phyloP scores from a whole-genome alignment of 2,797 vertebrate species.

The Corythornis leucogaster region DNA sequence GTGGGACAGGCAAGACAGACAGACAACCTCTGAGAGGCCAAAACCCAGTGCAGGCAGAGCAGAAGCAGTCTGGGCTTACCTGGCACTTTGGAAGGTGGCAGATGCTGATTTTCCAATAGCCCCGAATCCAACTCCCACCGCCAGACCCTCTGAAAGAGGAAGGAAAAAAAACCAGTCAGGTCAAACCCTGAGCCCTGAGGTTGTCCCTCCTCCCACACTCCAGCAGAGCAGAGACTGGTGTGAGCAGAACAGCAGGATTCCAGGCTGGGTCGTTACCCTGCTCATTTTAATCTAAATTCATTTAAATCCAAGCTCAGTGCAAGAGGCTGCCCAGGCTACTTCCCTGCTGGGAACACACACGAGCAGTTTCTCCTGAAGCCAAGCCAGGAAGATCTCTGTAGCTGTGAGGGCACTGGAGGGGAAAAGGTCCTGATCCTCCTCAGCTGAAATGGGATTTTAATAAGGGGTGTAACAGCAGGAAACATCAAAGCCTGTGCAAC shows the following conservation, averaged over 20 bases:
- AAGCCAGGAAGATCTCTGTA: background rate
- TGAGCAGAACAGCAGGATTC: background rate
- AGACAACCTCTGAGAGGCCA: background rate
- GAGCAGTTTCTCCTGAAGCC: background rate
- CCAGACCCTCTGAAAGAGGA: slow-evolving; percentile 90
- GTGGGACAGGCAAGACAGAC: background rate
- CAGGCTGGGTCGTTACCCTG: rapidly evolving
- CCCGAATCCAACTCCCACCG: slow-evolving; percentile 94
- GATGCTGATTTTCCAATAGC: slow-evolving; percentile 89
- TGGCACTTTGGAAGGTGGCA: slow-evolving; percentile 93
- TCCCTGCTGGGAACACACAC: rapidly evolving
- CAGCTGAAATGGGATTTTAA: background rate
- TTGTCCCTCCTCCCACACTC: background rate
- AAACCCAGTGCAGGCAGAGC: rapidly evolving
- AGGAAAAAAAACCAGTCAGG: background rate
- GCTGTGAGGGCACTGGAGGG: background rate
- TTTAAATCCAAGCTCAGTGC: background rate
- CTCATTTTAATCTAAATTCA: rapidly evolving
- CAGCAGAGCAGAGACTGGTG: rapidly evolving
- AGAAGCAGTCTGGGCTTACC: slow-evolving; percentile 74
- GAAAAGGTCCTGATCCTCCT: background rate
- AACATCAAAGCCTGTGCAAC: no score
- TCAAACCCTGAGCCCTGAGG: background rate
- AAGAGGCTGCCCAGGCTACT: rapidly evolving
- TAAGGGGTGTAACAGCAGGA: background rate